phyloP scores from a whole-genome alignment of 2,797 vertebrate genomes.

The Acropternis orthonyx region DNA sequence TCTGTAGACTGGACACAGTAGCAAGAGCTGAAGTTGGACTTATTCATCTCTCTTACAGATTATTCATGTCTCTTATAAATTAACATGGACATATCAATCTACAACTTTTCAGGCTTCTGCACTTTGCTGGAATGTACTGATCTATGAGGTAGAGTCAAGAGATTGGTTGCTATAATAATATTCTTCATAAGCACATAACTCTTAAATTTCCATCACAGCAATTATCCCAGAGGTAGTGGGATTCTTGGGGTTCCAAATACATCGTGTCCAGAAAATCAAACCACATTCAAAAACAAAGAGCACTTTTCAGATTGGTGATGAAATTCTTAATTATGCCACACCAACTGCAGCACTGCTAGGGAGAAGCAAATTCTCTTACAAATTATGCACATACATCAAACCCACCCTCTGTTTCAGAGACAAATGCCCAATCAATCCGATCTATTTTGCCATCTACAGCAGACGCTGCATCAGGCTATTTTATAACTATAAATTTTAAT shows the following conservation, averaged over 20 bases:
- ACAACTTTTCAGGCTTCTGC: neutral
- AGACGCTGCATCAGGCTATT: slow-evolving; percentile 46
- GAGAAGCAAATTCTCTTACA: slow-evolving; percentile 38
- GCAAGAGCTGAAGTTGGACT: neutral
- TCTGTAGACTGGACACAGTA: neutral
- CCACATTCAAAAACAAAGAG: neutral
- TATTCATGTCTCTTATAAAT: neutral
- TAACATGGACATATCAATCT: neutral
- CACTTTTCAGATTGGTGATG: slow-evolving; percentile 16
- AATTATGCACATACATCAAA: slow-evolving; percentile 65
- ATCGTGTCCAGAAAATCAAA: neutral
- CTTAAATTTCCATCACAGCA: neutral
- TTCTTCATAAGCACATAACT: neutral
- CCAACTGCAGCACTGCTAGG: neutral
- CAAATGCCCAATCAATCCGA: slow-evolving; percentile 52
- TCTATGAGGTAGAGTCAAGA: neutral
- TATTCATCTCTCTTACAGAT: too few relatives aligned
- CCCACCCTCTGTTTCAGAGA: slow-evolving; percentile 51
- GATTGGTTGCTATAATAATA: neutral
- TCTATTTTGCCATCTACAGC: slow-evolving; percentile 51
- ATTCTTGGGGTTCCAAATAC: neutral
- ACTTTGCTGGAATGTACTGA: neutral
- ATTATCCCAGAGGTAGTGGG: neutral
- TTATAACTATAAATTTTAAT: slow-evolving; percentile 53
- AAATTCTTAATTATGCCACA: slow-evolving; percentile 56